These are phyloP conservation scores for Neuroscelio doddi DNA, from an alignment of 2,888 invertebrate species.

Conservation along the genomic window DNA sequence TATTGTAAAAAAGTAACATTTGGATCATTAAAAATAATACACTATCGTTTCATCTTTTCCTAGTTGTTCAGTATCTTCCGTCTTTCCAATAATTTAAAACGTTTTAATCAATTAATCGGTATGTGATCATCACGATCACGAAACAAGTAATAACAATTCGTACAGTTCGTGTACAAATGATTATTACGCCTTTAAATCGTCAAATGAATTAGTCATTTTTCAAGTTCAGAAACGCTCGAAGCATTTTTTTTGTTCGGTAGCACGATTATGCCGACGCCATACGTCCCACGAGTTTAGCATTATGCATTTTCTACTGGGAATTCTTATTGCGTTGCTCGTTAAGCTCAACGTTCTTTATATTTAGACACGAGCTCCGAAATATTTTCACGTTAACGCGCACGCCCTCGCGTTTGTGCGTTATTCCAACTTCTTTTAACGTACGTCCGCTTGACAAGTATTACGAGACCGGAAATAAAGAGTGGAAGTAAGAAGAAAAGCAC, in stretches of 20 bases:
- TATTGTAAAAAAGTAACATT: no score
- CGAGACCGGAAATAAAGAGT: slow-evolving; percentile 28
- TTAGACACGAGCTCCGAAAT: slow-evolving; percentile 44
- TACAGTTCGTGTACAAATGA: no score
- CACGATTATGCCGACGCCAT: slow-evolving; percentile 37
- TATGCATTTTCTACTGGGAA: slow-evolving; percentile 42
- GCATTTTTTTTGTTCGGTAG: slow-evolving; percentile 33
- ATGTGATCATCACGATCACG: no score
- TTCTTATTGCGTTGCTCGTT: slow-evolving; percentile 44
- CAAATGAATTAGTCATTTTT: no score
- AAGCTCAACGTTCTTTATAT: slow-evolving; percentile 43
- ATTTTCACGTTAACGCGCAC: slow-evolving; percentile 40
- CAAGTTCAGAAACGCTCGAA: no score
- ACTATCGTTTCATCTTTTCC: no score
- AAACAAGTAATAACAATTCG: no score
- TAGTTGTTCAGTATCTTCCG: no score
- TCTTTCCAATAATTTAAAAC: no score
- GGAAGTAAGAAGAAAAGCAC: neutral
- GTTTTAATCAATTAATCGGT: no score
- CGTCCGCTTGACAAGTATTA: slow-evolving; percentile 29
- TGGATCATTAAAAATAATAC: no score
- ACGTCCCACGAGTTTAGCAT: slow-evolving; percentile 29
- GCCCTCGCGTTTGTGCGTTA: slow-evolving; percentile 37
- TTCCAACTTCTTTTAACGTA: slow-evolving; percentile 37
- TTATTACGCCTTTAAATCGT: no score